These are phyloP conservation scores for Acridotheres tristis DNA, from an alignment of 2,797 vertebrate genomes.

Conservation along the genomic window DNA sequence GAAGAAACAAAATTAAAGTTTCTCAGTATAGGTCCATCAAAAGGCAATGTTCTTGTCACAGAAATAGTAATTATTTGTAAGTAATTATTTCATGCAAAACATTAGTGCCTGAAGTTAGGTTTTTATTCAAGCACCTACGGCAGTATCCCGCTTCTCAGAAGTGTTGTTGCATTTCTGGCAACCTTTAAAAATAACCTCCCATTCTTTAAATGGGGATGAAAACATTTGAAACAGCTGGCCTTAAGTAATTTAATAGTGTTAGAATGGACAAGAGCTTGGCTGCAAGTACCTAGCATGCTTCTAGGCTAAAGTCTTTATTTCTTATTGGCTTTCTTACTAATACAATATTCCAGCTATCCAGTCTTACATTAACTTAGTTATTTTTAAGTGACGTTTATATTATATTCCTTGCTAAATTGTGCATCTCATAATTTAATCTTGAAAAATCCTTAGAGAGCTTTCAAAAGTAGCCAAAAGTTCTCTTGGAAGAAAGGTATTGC, in stretches of 20 bases:
- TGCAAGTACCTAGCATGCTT: neutral
- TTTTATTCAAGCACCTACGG: neutral
- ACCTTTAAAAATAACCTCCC: neutral
- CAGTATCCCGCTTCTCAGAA: neutral
- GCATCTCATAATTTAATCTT: neutral
- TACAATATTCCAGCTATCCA: neutral
- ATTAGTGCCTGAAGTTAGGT: neutral
- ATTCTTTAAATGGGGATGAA: neutral
- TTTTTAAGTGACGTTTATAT: constrained; percentile 5
- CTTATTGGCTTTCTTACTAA: constrained; percentile 4
- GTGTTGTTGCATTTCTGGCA: neutral
- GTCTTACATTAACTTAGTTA: neutral
- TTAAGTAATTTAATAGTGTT: neutral
- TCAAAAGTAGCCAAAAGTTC: neutral
- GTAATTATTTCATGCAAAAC: neutral
- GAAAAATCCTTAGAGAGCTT: neutral
- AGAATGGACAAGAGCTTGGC: neutral
- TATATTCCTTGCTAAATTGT: neutral
- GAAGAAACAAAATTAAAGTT: neutral
- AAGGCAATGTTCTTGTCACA: neutral
- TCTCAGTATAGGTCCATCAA: neutral
- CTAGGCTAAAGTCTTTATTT: neutral
- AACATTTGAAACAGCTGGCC: neutral
- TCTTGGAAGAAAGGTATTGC: neutral
- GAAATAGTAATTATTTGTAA: neutral